phyloP scores from a whole-genome alignment of 1,140 invertebrate genomes.

The Heliconius himera region DNA sequence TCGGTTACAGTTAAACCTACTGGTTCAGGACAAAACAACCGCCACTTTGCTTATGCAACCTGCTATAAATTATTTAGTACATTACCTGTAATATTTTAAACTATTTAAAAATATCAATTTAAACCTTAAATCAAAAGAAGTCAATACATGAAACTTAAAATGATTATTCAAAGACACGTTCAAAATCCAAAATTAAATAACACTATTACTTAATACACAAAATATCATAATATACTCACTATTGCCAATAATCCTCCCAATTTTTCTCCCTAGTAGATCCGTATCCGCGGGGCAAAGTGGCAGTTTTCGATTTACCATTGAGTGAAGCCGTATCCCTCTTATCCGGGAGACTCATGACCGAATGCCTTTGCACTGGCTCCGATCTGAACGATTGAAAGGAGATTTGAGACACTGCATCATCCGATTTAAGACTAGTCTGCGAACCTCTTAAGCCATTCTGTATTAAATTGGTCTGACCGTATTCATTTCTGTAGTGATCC shows the following conservation, averaged over 20 bases:
- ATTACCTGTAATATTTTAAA: neutral
- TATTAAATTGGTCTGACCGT: conserved; percentile 45
- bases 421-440: conserved; percentile 62
- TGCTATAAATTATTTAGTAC: conserved; percentile 1
- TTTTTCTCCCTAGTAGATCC: conserved; percentile 69
- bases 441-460: conserved; percentile 55
- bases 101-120: neutral
- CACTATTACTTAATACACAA: too few relatives aligned
- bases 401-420: conserved; percentile 58
- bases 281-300: conserved; percentile 69
- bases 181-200: neutral
- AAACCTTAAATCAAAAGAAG: too few relatives aligned
- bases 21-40: neutral
- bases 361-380: conserved; percentile 61
- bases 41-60: neutral
- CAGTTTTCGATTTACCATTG: conserved; percentile 64
- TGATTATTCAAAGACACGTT: too few relatives aligned
- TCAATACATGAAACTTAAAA: too few relatives aligned
- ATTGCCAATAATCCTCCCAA: conserved; percentile 79
- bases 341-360: conserved; percentile 63
- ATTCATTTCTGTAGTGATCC: conserved; percentile 48
- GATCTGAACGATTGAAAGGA: conserved; percentile 73
- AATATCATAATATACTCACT: conserved; percentile 58
- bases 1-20: neutral
- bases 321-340: conserved; percentile 56